Conservation (phyloP, 1,140 invertebrate genomes). For the Colletes latitarsis region DNA sequence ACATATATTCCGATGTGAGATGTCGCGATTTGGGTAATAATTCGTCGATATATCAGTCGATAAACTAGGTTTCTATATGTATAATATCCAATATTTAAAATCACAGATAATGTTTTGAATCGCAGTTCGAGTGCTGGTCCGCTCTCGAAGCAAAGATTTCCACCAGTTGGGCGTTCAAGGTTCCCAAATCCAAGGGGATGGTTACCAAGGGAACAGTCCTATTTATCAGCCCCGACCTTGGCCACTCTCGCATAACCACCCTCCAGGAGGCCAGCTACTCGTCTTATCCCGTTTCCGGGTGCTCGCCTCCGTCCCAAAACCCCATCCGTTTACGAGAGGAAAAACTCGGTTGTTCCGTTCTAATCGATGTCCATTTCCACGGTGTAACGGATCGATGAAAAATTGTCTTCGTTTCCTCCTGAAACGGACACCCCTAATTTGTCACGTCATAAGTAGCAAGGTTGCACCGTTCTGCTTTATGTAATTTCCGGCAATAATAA, state of each 20-base stretch:
- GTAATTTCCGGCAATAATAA: background rate
- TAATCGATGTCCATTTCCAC: background rate
- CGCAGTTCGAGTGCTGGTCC: background rate
- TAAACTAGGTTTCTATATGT: too few species aligned
- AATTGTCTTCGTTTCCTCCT: background rate
- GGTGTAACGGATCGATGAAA: background rate
- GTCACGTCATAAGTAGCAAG: too few species aligned
- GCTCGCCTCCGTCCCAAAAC: background rate
- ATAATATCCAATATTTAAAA: too few species aligned
- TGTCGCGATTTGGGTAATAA: too few species aligned
- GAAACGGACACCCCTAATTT: background rate
- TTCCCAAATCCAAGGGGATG: conserved; percentile 57
- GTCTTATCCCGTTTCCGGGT: conserved; percentile 7
- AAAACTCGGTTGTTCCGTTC: background rate
- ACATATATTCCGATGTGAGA: too few species aligned
- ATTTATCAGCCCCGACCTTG: conserved; percentile 77
- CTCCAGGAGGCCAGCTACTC: conserved; percentile 21
- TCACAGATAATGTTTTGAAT: background rate
- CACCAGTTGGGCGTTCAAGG: conserved; percentile 61
- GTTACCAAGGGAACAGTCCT: conserved; percentile 74
- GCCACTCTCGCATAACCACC: conserved; percentile 70
- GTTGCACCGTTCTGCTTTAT: background rate
- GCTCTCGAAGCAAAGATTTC: conserved; percentile 34
- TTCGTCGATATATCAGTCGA: too few species aligned
- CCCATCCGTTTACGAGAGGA: background rate